Evolutionary conservation across 2,888 invertebrate species (phyloP).

Genomic region (Pollenia labialis): DNA sequence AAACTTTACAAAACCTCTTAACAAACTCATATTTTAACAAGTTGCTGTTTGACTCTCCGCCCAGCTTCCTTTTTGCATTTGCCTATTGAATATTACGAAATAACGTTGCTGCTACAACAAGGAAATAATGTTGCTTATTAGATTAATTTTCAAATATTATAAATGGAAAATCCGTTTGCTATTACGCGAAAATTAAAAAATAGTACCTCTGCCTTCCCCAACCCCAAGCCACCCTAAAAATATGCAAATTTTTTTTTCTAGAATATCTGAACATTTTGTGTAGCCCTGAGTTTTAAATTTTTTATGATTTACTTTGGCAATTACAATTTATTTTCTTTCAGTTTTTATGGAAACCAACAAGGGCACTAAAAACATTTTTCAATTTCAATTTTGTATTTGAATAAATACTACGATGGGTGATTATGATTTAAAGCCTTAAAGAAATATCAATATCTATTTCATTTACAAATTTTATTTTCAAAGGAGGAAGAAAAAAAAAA

Average conservation of each 20-base stretch:
- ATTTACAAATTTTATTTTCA: constrained; percentile 57
- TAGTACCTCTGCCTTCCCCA: not conserved
- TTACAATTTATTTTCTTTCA: constrained; percentile 56
- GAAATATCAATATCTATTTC: constrained; percentile 81
- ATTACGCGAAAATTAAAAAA: constrained; percentile 64
- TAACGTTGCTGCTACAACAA: constrained; percentile 50
- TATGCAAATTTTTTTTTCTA: constrained; percentile 75
- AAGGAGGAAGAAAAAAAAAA: constrained; percentile 5
- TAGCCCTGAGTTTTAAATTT: constrained; percentile 61
- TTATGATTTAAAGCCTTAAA: constrained; percentile 80
- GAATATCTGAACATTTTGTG: not conserved
- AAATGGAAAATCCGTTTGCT: constrained; percentile 74
- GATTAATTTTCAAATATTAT: constrained; percentile 81
- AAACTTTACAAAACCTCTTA: constrained; percentile 69
- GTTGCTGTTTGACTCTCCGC: not conserved
- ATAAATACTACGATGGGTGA: constrained; percentile 74
- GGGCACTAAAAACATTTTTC: constrained; percentile 36
- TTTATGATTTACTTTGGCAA: constrained; percentile 66
- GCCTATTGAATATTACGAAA: constrained; percentile 41
- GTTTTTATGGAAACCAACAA: not conserved
- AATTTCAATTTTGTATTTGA: constrained; percentile 66
- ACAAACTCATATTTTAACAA: constrained; percentile 50
- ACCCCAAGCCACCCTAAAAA: constrained; percentile 70
- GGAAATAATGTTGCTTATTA: constrained; percentile 82
- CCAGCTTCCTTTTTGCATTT: not conserved